Base-by-base conservation (phyloP, 2,113 vertebrate genomes). In the Ancistrus triradiatus region DNA sequence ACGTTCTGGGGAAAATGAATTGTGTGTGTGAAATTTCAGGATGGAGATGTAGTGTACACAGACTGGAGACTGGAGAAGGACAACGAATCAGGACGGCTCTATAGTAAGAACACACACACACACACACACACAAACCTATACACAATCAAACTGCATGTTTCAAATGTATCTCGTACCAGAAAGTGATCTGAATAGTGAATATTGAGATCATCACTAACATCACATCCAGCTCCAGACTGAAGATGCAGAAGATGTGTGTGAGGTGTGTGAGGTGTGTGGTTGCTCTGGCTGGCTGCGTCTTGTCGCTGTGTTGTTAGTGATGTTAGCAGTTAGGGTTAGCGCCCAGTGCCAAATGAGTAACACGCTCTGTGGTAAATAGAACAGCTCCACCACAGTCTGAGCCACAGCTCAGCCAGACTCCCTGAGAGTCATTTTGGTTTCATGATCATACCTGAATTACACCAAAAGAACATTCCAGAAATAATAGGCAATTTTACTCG, bases 11-110 rank as follows among this genome's bases (percentile, higher is more conserved):
- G 28, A 5, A 9, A 37, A 51, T 59, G 51, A 62, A 2, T 15
- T 18, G 15, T 13, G 14, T 57, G 52, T 24, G 14, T 2, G 2
- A 22, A 4, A 48, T 38, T 62, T 64, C 68, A 95, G 93, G 85
- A 90, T 46, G 93, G 93, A 33, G 90, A 91, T 76, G 38, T 95
- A 31, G 4, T 92, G 75, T 91, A 87, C 79, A 86, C 80, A 5
- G 79, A 90, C 78, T 95, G 92, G 93, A 89, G 86, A 81, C 68
- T 87, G 76, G 87, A 81, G 72, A 90, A 74, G 7, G 83, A 89
- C 8, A 70, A 59, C 1, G 77, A 86, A 18, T 78, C 77, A 0
- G 85, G 80, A 74, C 86, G 73, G 61, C 60, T 81, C 22, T 69
- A 75, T 59, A 85, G 92, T 94, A 81, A 85, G 90, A 51, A 18